phyloP scores from a whole-genome alignment of 1,140 invertebrate species.

The Littorina saxatilis region DNA sequence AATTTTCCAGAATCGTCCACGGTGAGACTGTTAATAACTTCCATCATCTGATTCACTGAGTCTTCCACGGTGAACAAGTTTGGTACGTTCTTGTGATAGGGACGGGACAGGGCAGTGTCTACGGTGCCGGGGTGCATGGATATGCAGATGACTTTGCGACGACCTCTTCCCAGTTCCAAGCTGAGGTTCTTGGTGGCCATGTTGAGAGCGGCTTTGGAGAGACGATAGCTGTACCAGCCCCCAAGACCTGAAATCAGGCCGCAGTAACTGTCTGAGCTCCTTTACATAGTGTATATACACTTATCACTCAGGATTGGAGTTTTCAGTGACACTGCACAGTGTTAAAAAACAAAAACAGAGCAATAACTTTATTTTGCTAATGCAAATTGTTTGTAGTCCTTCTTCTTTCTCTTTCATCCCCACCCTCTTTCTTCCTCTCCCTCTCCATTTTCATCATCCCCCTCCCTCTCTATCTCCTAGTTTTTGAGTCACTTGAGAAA shows the following conservation, averaged over 20 bases:
- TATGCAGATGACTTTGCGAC: conserved; percentile 67
- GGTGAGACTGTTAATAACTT: conserved; percentile 65
- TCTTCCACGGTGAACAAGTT: conserved; percentile 67
- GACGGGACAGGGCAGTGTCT: conserved; percentile 70
- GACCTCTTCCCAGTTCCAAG: conserved; percentile 69
- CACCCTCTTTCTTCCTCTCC: too few species aligned
- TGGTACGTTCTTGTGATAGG: conserved; percentile 71
- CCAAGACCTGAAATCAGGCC: conserved; percentile 59
- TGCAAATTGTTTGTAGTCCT: too few species aligned
- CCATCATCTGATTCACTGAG: conserved; percentile 64
- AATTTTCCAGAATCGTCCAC: conserved; percentile 69
- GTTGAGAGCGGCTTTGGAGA: conserved; percentile 73
- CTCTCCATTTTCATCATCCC: too few species aligned
- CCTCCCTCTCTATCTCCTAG: too few species aligned
- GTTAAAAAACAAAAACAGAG: too few species aligned
- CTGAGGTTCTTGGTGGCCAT: conserved; percentile 72
- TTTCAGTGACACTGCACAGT: too few species aligned
- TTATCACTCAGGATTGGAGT: too few species aligned
- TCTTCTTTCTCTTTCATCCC: too few species aligned
- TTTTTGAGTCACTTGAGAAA: too few species aligned
- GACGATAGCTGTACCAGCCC: conserved; percentile 73
- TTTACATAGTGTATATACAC: too few species aligned
- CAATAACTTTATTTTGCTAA: too few species aligned
- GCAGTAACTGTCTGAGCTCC: too few species aligned
- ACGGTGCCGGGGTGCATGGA: conserved; percentile 71